Conservation (phyloP, 2,113 vertebrate species). For the Callorhinus ursinus region DNA sequence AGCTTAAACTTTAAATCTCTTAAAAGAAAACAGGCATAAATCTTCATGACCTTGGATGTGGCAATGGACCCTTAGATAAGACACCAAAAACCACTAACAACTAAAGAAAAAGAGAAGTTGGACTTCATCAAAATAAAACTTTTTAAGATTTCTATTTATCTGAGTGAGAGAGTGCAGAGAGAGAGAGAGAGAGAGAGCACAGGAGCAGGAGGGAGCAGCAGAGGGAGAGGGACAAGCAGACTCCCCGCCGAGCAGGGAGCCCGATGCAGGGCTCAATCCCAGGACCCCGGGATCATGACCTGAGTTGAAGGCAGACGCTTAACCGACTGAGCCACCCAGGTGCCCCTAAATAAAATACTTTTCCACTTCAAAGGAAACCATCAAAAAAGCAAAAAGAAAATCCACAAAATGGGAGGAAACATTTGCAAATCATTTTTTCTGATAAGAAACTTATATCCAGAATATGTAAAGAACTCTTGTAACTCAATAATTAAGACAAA, state of each 20-base stretch:
- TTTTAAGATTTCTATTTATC: background rate
- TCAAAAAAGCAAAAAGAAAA: background rate
- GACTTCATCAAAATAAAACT: background rate
- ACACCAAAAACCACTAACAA: conserved; percentile 6
- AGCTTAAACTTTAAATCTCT: background rate
- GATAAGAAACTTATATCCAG: background rate
- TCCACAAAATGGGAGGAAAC: background rate
- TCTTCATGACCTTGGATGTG: background rate
- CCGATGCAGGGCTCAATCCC: too few relatives aligned
- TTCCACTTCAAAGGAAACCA: background rate
- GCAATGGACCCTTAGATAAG: background rate
- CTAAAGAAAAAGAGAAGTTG: background rate
- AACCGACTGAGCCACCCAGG: background rate
- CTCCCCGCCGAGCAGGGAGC: too few relatives aligned
- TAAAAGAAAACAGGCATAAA: background rate
- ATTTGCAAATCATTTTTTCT: background rate
- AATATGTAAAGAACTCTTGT: background rate
- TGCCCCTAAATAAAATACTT: background rate
- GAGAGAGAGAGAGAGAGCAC: background rate
- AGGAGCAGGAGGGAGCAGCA: too few relatives aligned
- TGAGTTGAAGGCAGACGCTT: background rate
- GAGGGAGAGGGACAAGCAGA: background rate
- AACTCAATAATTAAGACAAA: background rate
- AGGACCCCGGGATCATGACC: background rate
- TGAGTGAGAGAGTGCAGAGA: background rate